A percentile compares a stretch with the other conserved stretches of the same genome.
Evolutionary conservation across 2,888 invertebrate species (phyloP).

Genomic region (Eupithecia exiguata): DNA sequence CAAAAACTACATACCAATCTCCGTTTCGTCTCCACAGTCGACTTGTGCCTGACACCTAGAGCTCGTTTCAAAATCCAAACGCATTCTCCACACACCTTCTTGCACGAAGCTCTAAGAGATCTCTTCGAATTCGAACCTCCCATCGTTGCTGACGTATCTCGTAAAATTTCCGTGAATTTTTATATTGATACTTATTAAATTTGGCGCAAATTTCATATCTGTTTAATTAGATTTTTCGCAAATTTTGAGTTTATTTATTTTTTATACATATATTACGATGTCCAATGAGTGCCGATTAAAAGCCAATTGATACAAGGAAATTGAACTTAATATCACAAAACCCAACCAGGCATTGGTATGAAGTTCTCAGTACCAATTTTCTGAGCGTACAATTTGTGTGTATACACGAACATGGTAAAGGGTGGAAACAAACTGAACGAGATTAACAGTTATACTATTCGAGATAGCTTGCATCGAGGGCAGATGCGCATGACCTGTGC

Average conservation of each 20-base stretch:
- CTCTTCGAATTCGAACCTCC: constrained; percentile 55
- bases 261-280: background rate
- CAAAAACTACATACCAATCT: constrained; percentile 21
- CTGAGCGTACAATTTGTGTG: constrained; percentile 28
- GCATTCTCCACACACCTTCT: constrained; percentile 53
- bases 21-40: constrained; percentile 71
- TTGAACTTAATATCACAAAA: constrained; percentile 23
- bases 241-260: background rate
- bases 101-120: constrained; percentile 51
- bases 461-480: constrained; percentile 27
- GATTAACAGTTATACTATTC: constrained; percentile 19
- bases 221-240: background rate
- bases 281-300: constrained; percentile 5
- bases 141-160: constrained; percentile 49
- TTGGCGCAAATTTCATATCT: background rate
- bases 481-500: constrained; percentile 25
- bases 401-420: constrained; percentile 38
- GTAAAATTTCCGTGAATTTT: background rate
- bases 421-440: constrained; percentile 30
- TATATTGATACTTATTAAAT: background rate
- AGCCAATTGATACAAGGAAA: constrained; percentile 20
- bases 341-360: constrained; percentile 40
- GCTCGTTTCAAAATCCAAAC: constrained; percentile 53
- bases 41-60: constrained; percentile 85
- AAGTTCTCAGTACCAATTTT: constrained; percentile 35